phyloP scores from a whole-genome alignment of 2,113 vertebrate genomes.

The Toxotes jaculatrix region DNA sequence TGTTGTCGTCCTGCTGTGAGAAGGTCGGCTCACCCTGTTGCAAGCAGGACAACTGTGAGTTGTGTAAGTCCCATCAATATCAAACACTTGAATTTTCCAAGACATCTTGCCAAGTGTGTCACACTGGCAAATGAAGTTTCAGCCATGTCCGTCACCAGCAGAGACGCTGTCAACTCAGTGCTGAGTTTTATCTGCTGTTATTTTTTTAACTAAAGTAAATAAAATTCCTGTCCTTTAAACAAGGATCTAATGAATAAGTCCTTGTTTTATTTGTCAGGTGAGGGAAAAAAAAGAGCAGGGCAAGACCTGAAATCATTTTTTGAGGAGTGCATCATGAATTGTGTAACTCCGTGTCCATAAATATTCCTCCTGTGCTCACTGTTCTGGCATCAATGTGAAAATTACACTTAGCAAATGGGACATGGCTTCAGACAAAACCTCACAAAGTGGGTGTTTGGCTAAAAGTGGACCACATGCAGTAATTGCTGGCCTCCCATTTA shows the following conservation, averaged over 20 bases:
- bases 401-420: conserved; percentile 24
- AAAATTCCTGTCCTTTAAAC: not conserved
- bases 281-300: not conserved
- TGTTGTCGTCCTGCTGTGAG: not conserved
- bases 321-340: not conserved
- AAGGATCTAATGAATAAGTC: not conserved
- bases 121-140: not conserved
- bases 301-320: not conserved
- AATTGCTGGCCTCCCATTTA: conserved; percentile 48
- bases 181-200: not conserved
- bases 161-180: not conserved
- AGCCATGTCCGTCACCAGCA: not conserved
- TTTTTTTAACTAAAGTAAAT: no score
- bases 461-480: conserved; percentile 15
- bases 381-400: conserved; percentile 28
- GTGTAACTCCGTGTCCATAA: not conserved
- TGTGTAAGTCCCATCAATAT: not conserved
- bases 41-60: not conserved
- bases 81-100: conserved; percentile 6
- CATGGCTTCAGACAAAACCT: conserved; percentile 45
- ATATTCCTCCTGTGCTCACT: conserved; percentile 11
- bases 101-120: not conserved
- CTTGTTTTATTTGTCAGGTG: not conserved
- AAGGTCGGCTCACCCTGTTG: not conserved
- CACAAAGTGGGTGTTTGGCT: conserved; percentile 48